Evolutionary conservation across 2,888 invertebrate genomes (phyloP), one percentile per base, ranked within the genome.

Genomic region (Euzetes globulus): DNA sequence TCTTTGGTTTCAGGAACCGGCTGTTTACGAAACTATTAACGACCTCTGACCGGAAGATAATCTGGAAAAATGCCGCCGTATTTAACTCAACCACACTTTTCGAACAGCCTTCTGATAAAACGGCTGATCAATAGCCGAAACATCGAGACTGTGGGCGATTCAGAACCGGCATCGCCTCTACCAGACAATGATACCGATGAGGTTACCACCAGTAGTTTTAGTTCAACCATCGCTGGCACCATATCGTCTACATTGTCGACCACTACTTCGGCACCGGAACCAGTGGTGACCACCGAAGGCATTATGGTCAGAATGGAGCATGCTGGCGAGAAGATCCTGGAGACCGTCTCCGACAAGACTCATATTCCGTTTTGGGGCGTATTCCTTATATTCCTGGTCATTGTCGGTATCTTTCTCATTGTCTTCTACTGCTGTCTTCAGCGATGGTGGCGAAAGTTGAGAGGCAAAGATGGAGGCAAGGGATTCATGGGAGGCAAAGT

Each of bases 361-460:
- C 73, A 76, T 45, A 73, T 78, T 45, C 78, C 79, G 11, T 76
- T 78, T 58, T 77, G 77, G 77, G 78, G 76, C 65, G 78, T 79
- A 27, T 76, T 78, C 22, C 60, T 77, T 60, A 77, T 78, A 47
- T 72, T 79, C 41, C 74, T 79, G 47, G 78, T 79, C 29, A 77
- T 79, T 70, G 76, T 74, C 52, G 76, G 77, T 58, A 60, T 79
- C 47, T 71, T 77, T 60, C 50, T 78, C 22, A 74, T 77, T 70
- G 77, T 79, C 68, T 79, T 78, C 73, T 79, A 77, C 73, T 79
- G 77, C 75, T 79, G 78, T 76, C 72, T 78, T 52, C 77, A 76
- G 60, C 65, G 77, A 73, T 79, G 79, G 79, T 79, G 79, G 77
- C 75, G 77, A 68, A 77, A 78, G 68, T 72, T 75, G 19, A 76